Base-by-base conservation (phyloP, 30 jellyfish, hydroid and myxozoan genomes). In the Hydractinia echinata region DNA sequence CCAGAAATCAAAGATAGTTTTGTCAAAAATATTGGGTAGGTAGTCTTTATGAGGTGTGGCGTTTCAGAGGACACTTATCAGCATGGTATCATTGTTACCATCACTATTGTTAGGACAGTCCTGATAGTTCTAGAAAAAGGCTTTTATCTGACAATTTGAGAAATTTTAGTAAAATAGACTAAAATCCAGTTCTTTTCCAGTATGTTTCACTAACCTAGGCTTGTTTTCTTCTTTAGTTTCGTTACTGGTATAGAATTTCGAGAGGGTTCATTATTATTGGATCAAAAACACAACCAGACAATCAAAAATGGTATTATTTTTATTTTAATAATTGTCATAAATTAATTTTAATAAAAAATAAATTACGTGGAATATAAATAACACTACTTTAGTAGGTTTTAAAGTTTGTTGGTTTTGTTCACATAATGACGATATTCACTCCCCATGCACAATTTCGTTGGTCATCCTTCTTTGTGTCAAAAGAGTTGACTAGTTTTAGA, bases 171-270 rank as follows among this genome's bases (percentile, higher is more conserved):
- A 30, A 30, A 30, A 30, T 30, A 30, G 44, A 30, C 44, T 30
- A 30, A 1, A 30, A 30, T 30, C 2, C 44, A 30, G 44, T 30
- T 30, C 44, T 30, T 30, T 30, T 30, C 44, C 44, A 30, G 44
- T 30, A 30, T 30, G 44, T 30, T 30, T 30, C 44, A 30, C 44
- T 30, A 30, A 30, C 44, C 44, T 2, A 30, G 44, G 44, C 44
- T 30, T 64, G 19, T 7, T 6, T 48, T 76, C 54, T 48, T 48
- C 5, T 51, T 61, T 44, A 91, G 98, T 6, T 95, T 95, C 73
- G 97, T 85, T 4, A 95, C 99, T 79, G 99, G 99, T 9, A 89
- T 95, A 13, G 99, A 95, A 67, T 95, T 95, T 76, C 84, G 99
- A 58, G 99, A 95, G 79, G 97, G 97, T 44, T 88, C 96, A 16